phyloP scores from a whole-genome alignment of 2,113 vertebrate genomes.

The Geococcyx californianus region DNA sequence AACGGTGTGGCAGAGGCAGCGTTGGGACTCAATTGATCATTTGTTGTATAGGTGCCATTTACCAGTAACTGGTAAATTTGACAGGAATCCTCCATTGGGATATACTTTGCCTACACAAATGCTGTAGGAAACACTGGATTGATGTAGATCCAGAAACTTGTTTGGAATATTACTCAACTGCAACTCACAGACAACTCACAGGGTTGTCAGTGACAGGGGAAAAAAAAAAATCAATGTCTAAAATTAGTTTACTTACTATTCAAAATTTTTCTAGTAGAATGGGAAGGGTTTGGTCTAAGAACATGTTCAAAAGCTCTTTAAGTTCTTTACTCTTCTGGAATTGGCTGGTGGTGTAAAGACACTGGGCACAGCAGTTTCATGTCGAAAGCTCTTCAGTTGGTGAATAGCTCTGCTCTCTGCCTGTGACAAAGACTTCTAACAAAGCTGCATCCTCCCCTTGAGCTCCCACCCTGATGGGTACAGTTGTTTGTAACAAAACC shows the following conservation, averaged over 20 bases:
- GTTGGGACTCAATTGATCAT: neutral
- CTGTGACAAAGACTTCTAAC: neutral
- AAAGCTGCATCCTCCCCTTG: neutral
- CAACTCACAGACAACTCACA: too few species aligned
- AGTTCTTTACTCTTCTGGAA: neutral
- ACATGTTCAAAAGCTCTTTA: neutral
- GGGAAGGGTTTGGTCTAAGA: neutral
- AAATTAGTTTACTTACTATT: neutral
- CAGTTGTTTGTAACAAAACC: neutral
- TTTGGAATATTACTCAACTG: neutral
- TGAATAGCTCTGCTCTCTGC: neutral
- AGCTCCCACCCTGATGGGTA: neutral
- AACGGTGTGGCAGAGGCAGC: neutral
- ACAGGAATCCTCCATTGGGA: neutral
- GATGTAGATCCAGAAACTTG: neutral
- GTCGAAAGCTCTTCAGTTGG: neutral
- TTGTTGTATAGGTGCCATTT: neutral
- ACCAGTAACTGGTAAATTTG: neutral
- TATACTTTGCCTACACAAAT: neutral
- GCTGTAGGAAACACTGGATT: neutral
- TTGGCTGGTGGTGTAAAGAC: fast-evolving
- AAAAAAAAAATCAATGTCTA: neutral
- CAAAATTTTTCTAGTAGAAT: neutral
- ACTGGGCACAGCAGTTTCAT: neutral
- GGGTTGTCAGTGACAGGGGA: neutral